These are phyloP conservation scores for Hassar affinis DNA, from an alignment of 2,113 vertebrate species.

Conservation along the genomic window DNA sequence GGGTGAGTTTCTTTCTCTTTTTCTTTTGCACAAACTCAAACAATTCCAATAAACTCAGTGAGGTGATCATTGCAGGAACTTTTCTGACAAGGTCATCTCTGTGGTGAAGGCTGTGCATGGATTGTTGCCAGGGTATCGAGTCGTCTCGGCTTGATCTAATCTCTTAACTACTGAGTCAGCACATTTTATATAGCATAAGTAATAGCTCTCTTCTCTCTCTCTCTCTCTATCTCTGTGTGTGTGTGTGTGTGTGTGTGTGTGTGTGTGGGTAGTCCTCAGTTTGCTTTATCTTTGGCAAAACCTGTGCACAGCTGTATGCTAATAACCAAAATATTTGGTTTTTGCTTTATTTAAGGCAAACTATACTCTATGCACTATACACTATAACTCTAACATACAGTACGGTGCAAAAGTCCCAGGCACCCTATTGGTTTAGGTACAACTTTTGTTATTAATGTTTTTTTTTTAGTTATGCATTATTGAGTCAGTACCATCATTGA, in stretches of 20 bases:
- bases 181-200: slow-evolving; percentile 2
- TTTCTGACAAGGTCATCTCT: not conserved
- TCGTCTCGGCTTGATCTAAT: slow-evolving; percentile 8
- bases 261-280: not conserved
- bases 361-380: not conserved
- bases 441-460: too few species aligned
- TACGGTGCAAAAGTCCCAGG: too few species aligned
- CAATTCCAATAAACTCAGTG: not conserved
- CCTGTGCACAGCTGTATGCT: slow-evolving; percentile 15
- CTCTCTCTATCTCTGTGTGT: not conserved
- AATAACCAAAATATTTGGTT: not conserved
- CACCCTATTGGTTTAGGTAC: too few species aligned
- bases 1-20: slow-evolving; percentile 67
- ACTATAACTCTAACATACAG: not conserved
- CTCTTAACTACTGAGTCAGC: slow-evolving; percentile 25
- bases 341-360: slow-evolving; percentile 2
- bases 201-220: not conserved
- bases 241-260: not conserved
- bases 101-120: slow-evolving; percentile 37
- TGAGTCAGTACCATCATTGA: too few species aligned
- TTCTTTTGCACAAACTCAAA: slow-evolving; percentile 8
- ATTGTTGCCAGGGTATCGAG: slow-evolving; percentile 41
- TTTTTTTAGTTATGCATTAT: too few species aligned
- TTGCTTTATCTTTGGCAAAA: not conserved
- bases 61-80: not conserved